Conservation (phyloP, 2,888 invertebrate genomes). For the Saturnia pavonia region DNA sequence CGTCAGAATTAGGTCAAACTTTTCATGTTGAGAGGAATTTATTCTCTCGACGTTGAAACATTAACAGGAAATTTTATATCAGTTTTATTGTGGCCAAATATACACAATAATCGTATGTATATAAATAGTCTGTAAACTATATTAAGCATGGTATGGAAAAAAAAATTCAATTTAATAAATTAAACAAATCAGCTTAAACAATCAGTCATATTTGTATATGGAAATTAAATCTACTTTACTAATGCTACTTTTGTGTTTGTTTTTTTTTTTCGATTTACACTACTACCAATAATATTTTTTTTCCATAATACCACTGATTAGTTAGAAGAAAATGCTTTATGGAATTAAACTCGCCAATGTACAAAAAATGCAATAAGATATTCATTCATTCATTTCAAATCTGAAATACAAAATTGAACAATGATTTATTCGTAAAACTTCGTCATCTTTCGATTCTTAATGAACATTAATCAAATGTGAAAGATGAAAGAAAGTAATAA, state of each 20-base stretch:
- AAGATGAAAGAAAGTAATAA: neutral
- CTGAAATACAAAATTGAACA: neutral
- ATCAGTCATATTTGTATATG: too few species aligned
- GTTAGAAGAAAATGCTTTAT: too few species aligned
- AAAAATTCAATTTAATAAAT: neutral
- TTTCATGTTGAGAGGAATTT: neutral
- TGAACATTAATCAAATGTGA: neutral
- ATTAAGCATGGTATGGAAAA: neutral
- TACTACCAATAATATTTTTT: too few species aligned
- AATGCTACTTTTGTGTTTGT: too few species aligned
- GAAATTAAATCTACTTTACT: too few species aligned
- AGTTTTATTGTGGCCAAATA: neutral
- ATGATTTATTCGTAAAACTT: neutral
- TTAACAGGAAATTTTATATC: neutral
- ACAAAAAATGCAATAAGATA: too few species aligned
- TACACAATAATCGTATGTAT: neutral
- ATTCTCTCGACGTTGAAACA: neutral
- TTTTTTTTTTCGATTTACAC: too few species aligned
- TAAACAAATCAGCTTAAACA: too few species aligned
- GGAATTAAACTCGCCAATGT: too few species aligned
- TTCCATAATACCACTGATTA: too few species aligned
- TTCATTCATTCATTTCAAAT: too few species aligned
- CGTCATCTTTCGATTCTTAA: neutral
- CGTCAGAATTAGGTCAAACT: neutral
- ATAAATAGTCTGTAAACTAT: neutral